Percentiles rank a stretch among this genome's conserved stretches.
Evolutionary conservation across 1,140 invertebrate genomes (phyloP).

Genomic region (Rhysida immarginata): DNA sequence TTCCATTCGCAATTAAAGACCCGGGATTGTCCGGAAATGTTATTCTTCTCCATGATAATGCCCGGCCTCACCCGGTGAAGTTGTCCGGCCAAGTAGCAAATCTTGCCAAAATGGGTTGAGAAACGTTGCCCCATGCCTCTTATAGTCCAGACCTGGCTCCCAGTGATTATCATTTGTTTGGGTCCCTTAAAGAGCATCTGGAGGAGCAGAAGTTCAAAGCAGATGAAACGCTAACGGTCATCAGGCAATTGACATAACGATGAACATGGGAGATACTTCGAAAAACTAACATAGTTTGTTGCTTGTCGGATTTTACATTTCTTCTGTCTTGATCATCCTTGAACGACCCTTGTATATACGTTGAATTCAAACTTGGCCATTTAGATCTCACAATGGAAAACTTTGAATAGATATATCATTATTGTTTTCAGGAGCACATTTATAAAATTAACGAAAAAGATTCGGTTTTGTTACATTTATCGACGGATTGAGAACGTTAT

Average conservation of each 20-base stretch:
- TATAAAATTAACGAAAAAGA: too few species aligned
- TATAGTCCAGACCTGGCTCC: not conserved
- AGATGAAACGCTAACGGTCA: slow-evolving; percentile 11
- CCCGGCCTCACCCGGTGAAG: not conserved
- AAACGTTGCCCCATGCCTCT: not conserved
- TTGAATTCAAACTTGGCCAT: too few species aligned
- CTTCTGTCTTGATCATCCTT: not conserved
- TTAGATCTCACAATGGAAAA: too few species aligned
- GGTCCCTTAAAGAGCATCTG: slow-evolving; percentile 13
- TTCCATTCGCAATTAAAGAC: not conserved
- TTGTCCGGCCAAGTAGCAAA: not conserved
- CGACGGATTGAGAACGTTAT: too few species aligned
- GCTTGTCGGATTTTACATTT: not conserved
- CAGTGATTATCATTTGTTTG: not conserved
- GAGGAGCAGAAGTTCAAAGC: slow-evolving; percentile 7
- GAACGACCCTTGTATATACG: not conserved
- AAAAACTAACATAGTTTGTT: not conserved
- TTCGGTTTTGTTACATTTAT: too few species aligned
- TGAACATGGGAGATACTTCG: not conserved
- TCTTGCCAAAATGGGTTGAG: not conserved
- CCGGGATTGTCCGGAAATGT: not conserved
- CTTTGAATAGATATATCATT: too few species aligned
- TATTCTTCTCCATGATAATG: not conserved
- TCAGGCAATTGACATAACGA: not conserved
- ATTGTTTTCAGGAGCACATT: too few species aligned